Conservation (phyloP, 2,888 invertebrate species). For the Patella ulyssiponensis region DNA sequence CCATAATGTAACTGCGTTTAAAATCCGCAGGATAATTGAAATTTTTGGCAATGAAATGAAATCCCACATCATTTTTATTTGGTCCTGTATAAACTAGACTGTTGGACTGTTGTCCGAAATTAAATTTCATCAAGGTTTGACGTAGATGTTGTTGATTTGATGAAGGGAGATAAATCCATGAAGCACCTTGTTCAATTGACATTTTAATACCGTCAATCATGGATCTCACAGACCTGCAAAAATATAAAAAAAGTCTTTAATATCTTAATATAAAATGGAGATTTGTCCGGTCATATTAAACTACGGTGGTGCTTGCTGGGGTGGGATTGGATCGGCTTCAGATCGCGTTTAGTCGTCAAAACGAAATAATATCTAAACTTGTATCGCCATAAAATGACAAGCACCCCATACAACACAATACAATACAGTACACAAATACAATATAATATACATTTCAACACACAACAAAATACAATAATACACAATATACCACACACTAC, state of each 20-base stretch:
- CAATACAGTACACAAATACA: no score
- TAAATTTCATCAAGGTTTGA: background rate
- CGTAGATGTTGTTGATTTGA: background rate
- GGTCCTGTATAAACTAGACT: conserved; percentile 2
- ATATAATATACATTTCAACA: no score
- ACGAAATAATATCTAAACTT: no score
- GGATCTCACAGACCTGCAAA: background rate
- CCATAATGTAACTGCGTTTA: background rate
- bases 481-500: no score
- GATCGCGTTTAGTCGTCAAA: no score
- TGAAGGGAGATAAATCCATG: background rate
- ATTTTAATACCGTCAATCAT: background rate
- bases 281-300: no score
- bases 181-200: background rate
- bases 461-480: no score
- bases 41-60: background rate
- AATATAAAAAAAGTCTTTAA: background rate
- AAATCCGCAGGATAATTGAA: background rate
- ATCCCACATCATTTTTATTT: background rate
- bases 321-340: no score
- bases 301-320: no score
- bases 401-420: no score
- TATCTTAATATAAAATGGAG: no score
- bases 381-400: no score
- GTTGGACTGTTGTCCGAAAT: background rate